Evolutionary conservation across 37 sponge, comb jelly and placozoan genomes (phyloP).

Genomic region (Halichondria panicea): DNA sequence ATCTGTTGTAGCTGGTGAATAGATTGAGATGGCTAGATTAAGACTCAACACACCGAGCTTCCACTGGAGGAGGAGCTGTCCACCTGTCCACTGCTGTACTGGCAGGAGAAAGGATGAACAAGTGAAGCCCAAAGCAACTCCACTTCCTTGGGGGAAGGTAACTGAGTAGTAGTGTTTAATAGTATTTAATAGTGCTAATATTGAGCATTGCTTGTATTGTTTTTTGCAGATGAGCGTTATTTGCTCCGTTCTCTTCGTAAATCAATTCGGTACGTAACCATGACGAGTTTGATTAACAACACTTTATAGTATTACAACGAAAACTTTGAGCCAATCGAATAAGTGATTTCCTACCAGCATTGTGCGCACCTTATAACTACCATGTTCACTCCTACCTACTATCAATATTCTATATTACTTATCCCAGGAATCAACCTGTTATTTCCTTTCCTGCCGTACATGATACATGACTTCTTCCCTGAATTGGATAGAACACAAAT

Average conservation of each 20-base stretch:
- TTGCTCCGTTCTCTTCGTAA: constrained; percentile 36
- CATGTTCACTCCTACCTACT: background rate
- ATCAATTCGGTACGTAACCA: constrained; percentile 58
- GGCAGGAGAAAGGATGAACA: too few relatives aligned
- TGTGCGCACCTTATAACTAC: background rate
- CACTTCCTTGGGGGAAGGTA: constrained; percentile 42
- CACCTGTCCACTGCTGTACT: too few relatives aligned
- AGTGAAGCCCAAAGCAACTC: constrained; percentile 49
- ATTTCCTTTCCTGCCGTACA: constrained; percentile 91
- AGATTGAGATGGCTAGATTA: too few relatives aligned
- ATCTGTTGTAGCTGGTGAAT: too few relatives aligned
- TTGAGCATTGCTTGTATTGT: background rate
- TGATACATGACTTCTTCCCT: constrained; percentile 93
- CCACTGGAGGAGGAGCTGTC: too few relatives aligned
- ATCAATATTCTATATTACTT: background rate
- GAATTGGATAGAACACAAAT: constrained; percentile 61
- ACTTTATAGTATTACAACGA: background rate
- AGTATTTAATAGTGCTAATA: background rate
- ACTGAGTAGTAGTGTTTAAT: background rate
- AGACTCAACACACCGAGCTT: too few relatives aligned
- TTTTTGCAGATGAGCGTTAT: constrained; percentile 24
- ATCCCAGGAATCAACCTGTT: constrained; percentile 68
- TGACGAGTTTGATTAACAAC: background rate
- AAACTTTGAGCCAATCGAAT: background rate
- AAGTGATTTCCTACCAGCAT: background rate